Percentiles rank a stretch among this genome's conserved stretches.
Conservation (phyloP, 1,140 invertebrate genomes). For the Eupeodes corollae region DNA sequence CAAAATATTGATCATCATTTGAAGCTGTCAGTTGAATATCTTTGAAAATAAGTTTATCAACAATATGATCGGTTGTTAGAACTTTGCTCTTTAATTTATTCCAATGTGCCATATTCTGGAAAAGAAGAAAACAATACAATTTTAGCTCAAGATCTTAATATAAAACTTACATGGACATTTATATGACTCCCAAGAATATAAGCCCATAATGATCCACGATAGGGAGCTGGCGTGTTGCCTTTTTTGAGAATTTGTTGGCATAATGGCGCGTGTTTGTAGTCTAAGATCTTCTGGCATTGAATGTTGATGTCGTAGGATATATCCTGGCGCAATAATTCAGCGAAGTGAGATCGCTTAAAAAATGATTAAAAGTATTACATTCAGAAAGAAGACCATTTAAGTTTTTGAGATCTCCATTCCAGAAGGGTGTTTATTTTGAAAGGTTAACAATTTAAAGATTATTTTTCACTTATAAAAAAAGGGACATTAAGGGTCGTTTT, state of each 20-base stretch:
- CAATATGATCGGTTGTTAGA: conserved; percentile 79
- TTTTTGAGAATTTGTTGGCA: conserved; percentile 35
- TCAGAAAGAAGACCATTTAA: neutral
- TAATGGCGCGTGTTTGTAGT: conserved; percentile 26
- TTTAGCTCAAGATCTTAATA: no score
- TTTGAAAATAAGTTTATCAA: conserved; percentile 89
- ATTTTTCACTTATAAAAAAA: conserved; percentile 5
- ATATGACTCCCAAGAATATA: conserved; percentile 32
- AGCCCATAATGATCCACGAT: conserved; percentile 30
- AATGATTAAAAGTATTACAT: neutral
- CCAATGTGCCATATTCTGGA: conserved; percentile 71
- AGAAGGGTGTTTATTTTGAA: neutral
- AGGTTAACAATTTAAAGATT: conserved; percentile 4
- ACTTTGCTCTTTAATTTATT: conserved; percentile 72
- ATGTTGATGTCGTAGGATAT: conserved; percentile 14
- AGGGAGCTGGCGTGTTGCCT: conserved; percentile 29
- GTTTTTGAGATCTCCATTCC: no score
- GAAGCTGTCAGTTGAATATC: conserved; percentile 91
- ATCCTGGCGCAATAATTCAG: conserved; percentile 24
- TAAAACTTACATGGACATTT: conserved; percentile 27
- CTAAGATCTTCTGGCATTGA: conserved; percentile 28
- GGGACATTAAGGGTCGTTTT: no score
- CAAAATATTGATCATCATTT: conserved; percentile 96
- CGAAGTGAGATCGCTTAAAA: conserved; percentile 18
- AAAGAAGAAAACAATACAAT: conserved; percentile 19